A percentile compares a stretch with the other conserved stretches of the same genome.
Conservation (phyloP, 2,113 vertebrate species). For the Leptobrachium leishanense region DNA sequence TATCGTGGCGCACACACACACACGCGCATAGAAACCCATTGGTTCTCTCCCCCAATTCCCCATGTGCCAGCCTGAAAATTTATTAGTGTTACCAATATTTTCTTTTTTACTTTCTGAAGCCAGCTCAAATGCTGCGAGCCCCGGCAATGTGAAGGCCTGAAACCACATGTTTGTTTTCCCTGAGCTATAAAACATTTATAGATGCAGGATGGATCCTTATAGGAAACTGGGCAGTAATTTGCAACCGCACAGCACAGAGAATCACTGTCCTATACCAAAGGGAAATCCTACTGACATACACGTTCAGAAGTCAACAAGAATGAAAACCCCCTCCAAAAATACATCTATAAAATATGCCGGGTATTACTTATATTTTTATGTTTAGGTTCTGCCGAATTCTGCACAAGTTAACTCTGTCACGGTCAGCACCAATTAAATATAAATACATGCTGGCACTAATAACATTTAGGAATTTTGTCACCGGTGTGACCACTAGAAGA, state of each 20-base stretch:
- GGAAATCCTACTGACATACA: conserved; percentile 64
- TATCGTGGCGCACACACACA: no score
- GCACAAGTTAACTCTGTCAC: conserved; percentile 6
- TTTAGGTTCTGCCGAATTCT: background rate
- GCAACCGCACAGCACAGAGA: conserved; percentile 76
- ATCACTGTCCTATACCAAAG: conserved; percentile 66
- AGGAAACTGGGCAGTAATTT: conserved; percentile 67
- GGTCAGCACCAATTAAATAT: no score
- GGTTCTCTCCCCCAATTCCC: background rate
- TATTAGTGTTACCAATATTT: conserved; percentile 72
- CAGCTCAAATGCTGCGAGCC: conserved; percentile 62
- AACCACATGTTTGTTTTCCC: conserved; percentile 82
- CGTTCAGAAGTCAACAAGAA: conserved; percentile 54
- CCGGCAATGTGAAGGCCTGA: conserved; percentile 71
- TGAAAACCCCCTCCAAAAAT: conserved; percentile 57
- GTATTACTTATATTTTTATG: background rate
- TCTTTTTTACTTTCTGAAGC: conserved; percentile 68
- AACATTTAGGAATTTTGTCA: no score
- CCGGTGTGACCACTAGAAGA: no score
- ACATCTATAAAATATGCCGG: conserved; percentile 21
- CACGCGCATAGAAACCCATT: no score
- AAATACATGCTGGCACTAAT: no score
- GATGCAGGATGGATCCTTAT: conserved; percentile 73
- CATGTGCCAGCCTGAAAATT: conserved; percentile 63
- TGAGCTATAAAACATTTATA: conserved; percentile 81